Evolutionary conservation across 2,888 invertebrate species (phyloP).

Genomic region (Polydrusus pterygomalis): DNA sequence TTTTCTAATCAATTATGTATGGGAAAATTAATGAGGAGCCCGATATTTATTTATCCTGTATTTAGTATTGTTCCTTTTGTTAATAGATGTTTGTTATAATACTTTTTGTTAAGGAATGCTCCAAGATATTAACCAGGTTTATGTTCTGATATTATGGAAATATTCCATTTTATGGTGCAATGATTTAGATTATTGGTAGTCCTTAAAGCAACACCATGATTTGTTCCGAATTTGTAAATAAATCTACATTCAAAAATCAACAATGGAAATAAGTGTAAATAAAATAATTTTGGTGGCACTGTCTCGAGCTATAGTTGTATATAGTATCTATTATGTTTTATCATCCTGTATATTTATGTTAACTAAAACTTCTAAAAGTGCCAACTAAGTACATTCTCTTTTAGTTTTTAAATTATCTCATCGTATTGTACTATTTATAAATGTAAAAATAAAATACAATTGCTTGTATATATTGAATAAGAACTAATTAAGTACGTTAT

Average conservation of each 20-base stretch:
- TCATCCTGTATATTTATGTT: constrained; percentile 43
- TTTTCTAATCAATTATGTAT: too few relatives aligned
- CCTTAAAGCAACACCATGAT: neutral
- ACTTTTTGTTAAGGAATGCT: neutral
- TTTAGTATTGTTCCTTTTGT: constrained; percentile 15
- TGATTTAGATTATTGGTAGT: neutral
- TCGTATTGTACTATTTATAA: constrained; percentile 61
- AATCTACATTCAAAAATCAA: neutral
- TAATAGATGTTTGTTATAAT: neutral
- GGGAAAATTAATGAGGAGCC: too few relatives aligned
- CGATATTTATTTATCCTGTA: neutral
- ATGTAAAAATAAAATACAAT: constrained; percentile 58
- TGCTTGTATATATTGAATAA: constrained; percentile 59
- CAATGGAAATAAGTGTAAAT: constrained; percentile 13
- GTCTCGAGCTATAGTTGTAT: neutral
- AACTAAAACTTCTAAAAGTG: constrained; percentile 56
- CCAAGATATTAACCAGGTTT: neutral
- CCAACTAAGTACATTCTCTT: constrained; percentile 58
- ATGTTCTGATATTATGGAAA: constrained; percentile 2
- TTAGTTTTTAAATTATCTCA: constrained; percentile 57
- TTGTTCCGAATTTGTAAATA: constrained; percentile 4
- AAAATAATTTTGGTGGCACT: constrained; percentile 1
- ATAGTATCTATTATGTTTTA: neutral
- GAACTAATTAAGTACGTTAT: constrained; percentile 54
- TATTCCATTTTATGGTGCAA: constrained; percentile 11